A percentile compares a stretch with the other conserved stretches of the same genome.
Evolutionary conservation across 2,888 invertebrate genomes (phyloP).

Genomic region (Bellardia pandia): DNA sequence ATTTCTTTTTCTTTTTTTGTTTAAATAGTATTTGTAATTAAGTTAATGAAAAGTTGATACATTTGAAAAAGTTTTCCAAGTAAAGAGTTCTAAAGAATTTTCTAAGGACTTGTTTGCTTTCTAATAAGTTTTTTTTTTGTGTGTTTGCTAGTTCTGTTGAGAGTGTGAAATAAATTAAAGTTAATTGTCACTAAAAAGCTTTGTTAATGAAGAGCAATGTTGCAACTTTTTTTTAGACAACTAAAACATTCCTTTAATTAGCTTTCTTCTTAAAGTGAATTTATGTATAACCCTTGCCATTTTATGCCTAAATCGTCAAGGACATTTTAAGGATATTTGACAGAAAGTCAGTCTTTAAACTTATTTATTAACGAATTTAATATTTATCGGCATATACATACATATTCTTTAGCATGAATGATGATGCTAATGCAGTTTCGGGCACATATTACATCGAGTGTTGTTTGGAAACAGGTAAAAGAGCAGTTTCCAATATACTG

Average conservation of each 20-base stretch:
- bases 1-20: constrained; percentile 49
- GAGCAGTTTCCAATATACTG: too few relatives aligned
- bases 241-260: too few relatives aligned
- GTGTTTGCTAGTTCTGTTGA: not conserved
- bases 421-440: too few relatives aligned
- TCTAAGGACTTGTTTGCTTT: constrained; percentile 34
- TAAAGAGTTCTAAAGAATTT: constrained; percentile 29
- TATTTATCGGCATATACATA: too few relatives aligned
- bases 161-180: constrained; percentile 53
- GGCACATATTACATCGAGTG: too few relatives aligned
- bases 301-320: not conserved
- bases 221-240: not conserved
- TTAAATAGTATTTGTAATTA: constrained; percentile 75
- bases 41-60: constrained; percentile 76
- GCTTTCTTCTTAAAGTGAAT: too few relatives aligned
- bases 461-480: too few relatives aligned
- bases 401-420: too few relatives aligned
- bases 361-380: too few relatives aligned
- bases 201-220: not conserved
- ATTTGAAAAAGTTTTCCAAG: constrained; percentile 50
- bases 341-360: not conserved
- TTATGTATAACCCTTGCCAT: not conserved
- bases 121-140: not conserved
- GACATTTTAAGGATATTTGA: not conserved
- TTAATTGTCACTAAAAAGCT: constrained; percentile 34